phyloP scores from a whole-genome alignment of 2,113 vertebrate genomes.

The Platysternon megacephalum region DNA sequence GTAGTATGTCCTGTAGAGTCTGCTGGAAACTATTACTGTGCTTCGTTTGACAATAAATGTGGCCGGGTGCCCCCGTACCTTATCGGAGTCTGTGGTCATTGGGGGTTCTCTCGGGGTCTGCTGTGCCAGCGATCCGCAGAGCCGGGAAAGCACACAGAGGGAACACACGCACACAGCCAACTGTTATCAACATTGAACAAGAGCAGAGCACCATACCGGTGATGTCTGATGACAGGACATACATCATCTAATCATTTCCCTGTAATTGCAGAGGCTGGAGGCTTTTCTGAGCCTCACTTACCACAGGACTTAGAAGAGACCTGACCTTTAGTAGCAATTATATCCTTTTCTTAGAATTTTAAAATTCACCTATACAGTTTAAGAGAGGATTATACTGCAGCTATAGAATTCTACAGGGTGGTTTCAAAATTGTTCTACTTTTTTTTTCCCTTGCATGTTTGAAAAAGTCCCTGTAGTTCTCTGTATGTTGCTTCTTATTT shows the following conservation, averaged over 20 bases:
- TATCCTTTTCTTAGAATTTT: neutral
- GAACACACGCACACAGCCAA: no score
- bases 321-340: neutral
- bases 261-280: neutral
- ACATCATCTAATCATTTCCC: neutral
- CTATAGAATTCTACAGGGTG: neutral
- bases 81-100: no score
- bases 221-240: neutral
- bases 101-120: no score
- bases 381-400: neutral
- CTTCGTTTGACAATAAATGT: no score
- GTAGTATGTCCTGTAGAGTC: no score
- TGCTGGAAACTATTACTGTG: no score
- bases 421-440: neutral
- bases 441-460: no score
- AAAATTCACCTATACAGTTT: neutral
- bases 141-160: no score
- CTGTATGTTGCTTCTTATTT: neutral
- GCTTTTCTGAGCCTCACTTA: neutral
- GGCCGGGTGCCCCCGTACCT: no score
- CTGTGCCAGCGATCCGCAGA: no score
- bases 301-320: neutral
- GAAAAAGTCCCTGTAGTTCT: neutral
- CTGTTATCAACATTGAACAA: no score
- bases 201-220: no score